A percentile compares a stretch with the other conserved stretches of the same genome.
phyloP scores from a whole-genome alignment of 2,113 vertebrate genomes.

The Scartelaos histophorus region DNA sequence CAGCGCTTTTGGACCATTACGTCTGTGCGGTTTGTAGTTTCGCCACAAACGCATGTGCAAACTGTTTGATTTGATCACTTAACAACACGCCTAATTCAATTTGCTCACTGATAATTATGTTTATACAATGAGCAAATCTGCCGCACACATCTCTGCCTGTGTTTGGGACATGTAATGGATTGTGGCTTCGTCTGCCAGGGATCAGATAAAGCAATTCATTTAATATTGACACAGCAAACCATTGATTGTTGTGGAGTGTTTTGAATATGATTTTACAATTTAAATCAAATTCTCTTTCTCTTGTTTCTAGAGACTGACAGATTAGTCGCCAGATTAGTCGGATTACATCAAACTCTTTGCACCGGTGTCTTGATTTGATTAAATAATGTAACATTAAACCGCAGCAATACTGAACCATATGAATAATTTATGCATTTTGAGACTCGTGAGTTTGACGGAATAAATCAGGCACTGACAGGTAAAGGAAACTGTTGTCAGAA shows the following conservation, averaged over 20 bases:
- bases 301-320: not conserved
- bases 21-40: not conserved
- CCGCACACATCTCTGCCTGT: conserved; percentile 17
- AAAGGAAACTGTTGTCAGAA: not conserved
- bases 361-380: not conserved
- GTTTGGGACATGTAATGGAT: conserved; percentile 1
- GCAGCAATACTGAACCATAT: not conserved
- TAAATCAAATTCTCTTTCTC: not conserved
- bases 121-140: conserved; percentile 35
- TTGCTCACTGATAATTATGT: conserved; percentile 38
- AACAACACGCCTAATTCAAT: conserved; percentile 22
- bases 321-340: not conserved
- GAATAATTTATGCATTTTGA: not conserved
- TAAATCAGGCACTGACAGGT: not conserved
- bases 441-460: conserved; percentile 2
- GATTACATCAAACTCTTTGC: not conserved
- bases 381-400: not conserved
- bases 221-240: not conserved
- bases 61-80: conserved; percentile 18
- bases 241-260: not conserved
- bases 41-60: conserved; percentile 7
- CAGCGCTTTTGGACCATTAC: conserved; percentile 12
- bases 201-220: not conserved
- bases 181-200: not conserved
- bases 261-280: not conserved